Base-by-base conservation (phyloP, 2,797 vertebrate genomes). In the Sphaeramia orbicularis region DNA sequence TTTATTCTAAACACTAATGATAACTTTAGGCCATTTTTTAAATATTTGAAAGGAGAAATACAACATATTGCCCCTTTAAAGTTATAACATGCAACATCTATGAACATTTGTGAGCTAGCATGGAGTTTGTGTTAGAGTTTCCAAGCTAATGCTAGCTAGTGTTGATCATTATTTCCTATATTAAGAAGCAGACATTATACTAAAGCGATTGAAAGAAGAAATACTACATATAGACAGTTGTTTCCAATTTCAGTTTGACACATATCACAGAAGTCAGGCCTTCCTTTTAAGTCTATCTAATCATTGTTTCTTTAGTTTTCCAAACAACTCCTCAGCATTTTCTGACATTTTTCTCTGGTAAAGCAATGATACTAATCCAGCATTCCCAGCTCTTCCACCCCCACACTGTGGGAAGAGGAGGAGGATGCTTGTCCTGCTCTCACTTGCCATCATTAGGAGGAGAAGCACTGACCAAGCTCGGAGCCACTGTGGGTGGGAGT, bases 391-490 rank as follows among this genome's bases (percentile, higher is more conserved):
- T 55, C 32, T 40, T 70, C 75, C 10, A 6, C 68, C 65, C 76
- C 65, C 74, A 65, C 77, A 18, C 63, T 60, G 73, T 57, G 14
- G 57, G 63, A 59, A 18, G 41, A 65, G 36, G 60, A 66, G 70
- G 67, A 70, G 51, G 37, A 60, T 41, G 62, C 37, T 47, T 64
- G 47, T 68, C 56, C 76, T 75, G 75, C 65, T 81, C n/a, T 54
- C 63, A 71, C 73, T 65, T 60, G 48, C 69, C 72, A 82, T 85
- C 76, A 83, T 89, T 87, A 88, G 68, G 57, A 76, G 55, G 52
- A 73, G 72, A 74, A 49, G 45, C 52, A 60, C 53, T 80, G 85
- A 82, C 82, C 75, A 52, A 70, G 47, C 36, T 65, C 63, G 53
- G 71, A 74, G 50, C 56, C 71, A 63, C 56, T 40, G 48, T 50